Evolutionary conservation across 2,888 invertebrate species (phyloP).

Genomic region (Electrophaes corylata): DNA sequence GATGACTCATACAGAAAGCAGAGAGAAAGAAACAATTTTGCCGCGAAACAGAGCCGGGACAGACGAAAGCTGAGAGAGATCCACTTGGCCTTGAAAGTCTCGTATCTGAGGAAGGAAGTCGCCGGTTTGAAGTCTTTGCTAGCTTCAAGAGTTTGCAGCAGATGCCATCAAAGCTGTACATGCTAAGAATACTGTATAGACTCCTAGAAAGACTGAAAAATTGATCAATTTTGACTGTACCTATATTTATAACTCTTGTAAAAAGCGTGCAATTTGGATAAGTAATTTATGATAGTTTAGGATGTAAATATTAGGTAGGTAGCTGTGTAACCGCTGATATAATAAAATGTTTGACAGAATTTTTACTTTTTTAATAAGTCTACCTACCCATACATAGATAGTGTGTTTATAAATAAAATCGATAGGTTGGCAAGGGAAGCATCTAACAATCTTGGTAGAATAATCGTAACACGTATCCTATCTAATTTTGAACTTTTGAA

Average conservation of each 20-base stretch:
- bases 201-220: constrained; percentile 5
- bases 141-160: constrained; percentile 46
- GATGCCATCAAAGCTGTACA: constrained; percentile 48
- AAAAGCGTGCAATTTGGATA: constrained; percentile 29
- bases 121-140: constrained; percentile 54
- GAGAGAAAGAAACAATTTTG: constrained; percentile 95
- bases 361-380: neutral
- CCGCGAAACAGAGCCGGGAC: constrained; percentile 97
- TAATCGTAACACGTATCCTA: too few species aligned
- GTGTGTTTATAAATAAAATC: too few species aligned
- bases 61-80: constrained; percentile 95
- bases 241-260: constrained; percentile 13
- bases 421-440: too few species aligned
- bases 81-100: constrained; percentile 94
- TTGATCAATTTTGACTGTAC: constrained; percentile 1
- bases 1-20: constrained; percentile 95
- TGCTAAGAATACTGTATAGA: constrained; percentile 22
- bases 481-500: neutral
- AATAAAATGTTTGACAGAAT: constrained; percentile 17
- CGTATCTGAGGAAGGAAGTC: constrained; percentile 84
- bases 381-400: too few species aligned
- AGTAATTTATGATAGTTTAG: constrained; percentile 27
- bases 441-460: too few species aligned
- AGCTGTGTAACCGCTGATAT: constrained; percentile 15
- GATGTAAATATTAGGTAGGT: constrained; percentile 16